A percentile compares a stretch with the other conserved stretches of the same genome.
phyloP scores from a whole-genome alignment of 2,888 invertebrate genomes.

The Lasioglossum morio region DNA sequence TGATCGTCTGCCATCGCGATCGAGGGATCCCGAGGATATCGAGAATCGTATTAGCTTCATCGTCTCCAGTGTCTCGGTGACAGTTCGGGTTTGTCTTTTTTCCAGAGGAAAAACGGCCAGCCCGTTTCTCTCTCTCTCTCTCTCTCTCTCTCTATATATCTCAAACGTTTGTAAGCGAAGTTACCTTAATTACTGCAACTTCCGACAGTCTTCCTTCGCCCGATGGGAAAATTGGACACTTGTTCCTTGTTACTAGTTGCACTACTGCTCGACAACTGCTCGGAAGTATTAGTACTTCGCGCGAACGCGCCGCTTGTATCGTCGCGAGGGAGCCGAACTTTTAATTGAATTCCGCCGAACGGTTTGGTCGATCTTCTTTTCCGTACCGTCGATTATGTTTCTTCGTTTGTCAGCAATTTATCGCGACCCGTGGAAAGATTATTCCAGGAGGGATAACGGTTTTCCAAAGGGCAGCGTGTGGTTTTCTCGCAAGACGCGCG shows the following conservation, averaged over 20 bases:
- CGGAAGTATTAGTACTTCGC: constrained; percentile 9
- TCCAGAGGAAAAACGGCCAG: not conserved
- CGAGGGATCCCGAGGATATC: not conserved
- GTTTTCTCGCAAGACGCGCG: not conserved
- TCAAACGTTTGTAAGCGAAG: not conserved
- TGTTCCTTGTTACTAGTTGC: constrained; percentile 4
- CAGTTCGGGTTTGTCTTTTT: not conserved
- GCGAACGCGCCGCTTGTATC: not conserved
- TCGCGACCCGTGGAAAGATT: not conserved
- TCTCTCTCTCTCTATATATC: not conserved
- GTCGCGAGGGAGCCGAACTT: constrained; percentile 11
- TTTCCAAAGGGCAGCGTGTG: not conserved
- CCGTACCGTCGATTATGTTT: not conserved
- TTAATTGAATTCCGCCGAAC: constrained; percentile 31
- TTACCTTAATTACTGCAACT: constrained; percentile 17
- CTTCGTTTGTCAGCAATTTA: not conserved
- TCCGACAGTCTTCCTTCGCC: not conserved
- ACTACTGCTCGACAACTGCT: constrained; percentile 17
- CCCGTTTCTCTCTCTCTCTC: not conserved
- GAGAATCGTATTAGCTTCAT: not conserved
- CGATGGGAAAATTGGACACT: constrained; percentile 3
- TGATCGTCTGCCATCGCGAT: not conserved
- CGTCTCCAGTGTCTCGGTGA: not conserved
- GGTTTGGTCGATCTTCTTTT: not conserved
- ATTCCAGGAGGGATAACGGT: not conserved